Conservation (phyloP, 2,113 vertebrate species). For the Callithrix jacchus region DNA sequence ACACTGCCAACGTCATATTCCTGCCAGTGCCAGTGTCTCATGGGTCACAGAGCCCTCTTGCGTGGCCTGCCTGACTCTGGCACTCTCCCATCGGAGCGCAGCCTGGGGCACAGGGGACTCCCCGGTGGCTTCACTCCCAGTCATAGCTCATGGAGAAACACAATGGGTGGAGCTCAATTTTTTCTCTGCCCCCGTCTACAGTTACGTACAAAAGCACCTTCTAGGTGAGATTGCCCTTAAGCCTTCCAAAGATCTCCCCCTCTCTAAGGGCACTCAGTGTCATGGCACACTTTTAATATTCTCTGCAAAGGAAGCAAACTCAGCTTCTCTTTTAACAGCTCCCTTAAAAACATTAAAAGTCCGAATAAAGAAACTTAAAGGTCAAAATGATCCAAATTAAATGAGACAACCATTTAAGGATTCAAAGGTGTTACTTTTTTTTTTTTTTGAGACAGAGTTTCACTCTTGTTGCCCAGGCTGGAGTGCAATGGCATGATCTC, state of each 20-base stretch:
- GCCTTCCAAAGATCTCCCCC: background rate
- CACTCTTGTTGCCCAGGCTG: background rate
- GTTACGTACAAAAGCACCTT: background rate
- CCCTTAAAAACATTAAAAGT: background rate
- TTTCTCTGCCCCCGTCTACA: background rate
- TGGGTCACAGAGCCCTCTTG: background rate
- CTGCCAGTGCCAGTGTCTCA: background rate
- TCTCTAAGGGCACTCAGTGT: accelerated
- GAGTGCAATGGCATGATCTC: background rate
- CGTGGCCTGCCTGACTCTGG: background rate
- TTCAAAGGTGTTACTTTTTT: background rate
- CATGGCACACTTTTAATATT: background rate
- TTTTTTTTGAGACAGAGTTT: background rate
- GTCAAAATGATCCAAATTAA: background rate
- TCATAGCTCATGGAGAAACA: background rate
- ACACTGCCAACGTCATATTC: background rate
- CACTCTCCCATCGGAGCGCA: background rate
- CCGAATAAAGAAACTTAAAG: background rate
- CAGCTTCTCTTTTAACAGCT: background rate
- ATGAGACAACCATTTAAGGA: background rate
- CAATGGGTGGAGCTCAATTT: background rate
- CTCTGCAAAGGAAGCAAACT: background rate
- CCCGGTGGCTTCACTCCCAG: background rate
- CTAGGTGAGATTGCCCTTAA: background rate
- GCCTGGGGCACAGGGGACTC: background rate